A percentile compares a stretch with the other conserved stretches of the same genome.
Conservation (phyloP, 2,113 vertebrate genomes). For the Casuarius casuarius region DNA sequence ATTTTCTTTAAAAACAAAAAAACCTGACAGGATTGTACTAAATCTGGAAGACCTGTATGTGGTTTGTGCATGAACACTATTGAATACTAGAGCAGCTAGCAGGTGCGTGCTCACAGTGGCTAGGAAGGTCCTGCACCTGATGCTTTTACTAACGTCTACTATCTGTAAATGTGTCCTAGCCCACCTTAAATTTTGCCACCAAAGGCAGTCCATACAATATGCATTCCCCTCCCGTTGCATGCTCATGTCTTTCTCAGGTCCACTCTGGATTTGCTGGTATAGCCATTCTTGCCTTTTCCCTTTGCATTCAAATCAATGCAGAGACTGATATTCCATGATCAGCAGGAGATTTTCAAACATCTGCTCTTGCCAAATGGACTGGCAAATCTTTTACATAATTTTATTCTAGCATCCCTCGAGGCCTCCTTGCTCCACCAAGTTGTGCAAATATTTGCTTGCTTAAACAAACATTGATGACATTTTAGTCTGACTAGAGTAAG, state of each 20-base stretch:
- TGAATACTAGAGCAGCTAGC: not conserved
- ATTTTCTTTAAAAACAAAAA: not conserved
- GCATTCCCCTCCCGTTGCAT: not conserved
- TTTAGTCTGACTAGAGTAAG: not conserved
- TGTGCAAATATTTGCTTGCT: constrained; percentile 29
- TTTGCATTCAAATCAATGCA: fast-evolving
- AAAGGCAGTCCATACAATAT: not conserved
- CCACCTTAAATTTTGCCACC: not conserved
- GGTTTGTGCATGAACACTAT: not conserved
- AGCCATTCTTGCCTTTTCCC: not conserved
- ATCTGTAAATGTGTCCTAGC: not conserved
- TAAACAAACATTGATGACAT: not conserved
- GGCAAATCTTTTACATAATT: not conserved
- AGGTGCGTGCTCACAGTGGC: not conserved
- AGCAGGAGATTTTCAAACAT: not conserved
- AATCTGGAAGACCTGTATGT: not conserved
- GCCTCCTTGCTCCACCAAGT: not conserved
- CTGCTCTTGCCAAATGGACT: not conserved
- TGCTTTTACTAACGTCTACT: not conserved
- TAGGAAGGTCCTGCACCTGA: not conserved
- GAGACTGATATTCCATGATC: not conserved
- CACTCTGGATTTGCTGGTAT: not conserved
- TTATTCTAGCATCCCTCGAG: not conserved
- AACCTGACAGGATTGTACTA: fast-evolving
- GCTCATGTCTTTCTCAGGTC: not conserved